Evolutionary conservation across 53 echinoderm and acorn worm species (phyloP).

Genomic region (Hippasteria phrygiana): DNA sequence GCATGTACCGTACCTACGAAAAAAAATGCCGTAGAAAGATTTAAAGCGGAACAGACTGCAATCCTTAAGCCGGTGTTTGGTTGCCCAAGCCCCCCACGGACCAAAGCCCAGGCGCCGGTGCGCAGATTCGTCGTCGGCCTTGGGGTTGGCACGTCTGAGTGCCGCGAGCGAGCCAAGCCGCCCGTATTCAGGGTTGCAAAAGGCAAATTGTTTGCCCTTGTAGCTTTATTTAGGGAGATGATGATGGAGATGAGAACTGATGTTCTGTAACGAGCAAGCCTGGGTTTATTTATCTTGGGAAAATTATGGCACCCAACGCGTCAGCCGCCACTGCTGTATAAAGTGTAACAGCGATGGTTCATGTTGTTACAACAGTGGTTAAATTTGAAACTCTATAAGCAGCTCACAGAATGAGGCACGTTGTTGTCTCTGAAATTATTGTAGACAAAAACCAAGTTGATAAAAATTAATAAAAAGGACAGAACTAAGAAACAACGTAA

Average conservation of each 20-base stretch:
- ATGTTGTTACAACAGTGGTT: no score
- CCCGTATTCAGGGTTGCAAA: neutral
- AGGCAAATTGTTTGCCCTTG: constrained; percentile 2
- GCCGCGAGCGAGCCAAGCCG: constrained; percentile 4
- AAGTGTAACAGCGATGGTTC: no score
- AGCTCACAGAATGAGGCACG: no score
- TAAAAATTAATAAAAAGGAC: no score
- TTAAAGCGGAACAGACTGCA: neutral
- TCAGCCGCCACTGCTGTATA: neutral
- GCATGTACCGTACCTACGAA: no score
- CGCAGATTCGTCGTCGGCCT: neutral
- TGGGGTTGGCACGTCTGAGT: neutral
- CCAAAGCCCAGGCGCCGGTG: neutral
- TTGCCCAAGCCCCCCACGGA: neutral
- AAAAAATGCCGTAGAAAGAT: neutral
- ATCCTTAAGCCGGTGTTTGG: neutral
- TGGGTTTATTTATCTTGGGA: constrained; percentile 5
- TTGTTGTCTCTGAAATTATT: no score
- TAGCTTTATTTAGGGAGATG: neutral
- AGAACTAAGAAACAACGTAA: no score
- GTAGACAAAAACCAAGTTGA: no score
- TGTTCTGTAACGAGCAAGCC: constrained; percentile 6
- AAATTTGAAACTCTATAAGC: no score
- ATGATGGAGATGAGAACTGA: neutral
- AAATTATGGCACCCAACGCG: no score